Evolutionary conservation across 2,113 vertebrate species (phyloP), one percentile per base, ranked within the genome.

Genomic region (Corydoras sp.): DNA sequence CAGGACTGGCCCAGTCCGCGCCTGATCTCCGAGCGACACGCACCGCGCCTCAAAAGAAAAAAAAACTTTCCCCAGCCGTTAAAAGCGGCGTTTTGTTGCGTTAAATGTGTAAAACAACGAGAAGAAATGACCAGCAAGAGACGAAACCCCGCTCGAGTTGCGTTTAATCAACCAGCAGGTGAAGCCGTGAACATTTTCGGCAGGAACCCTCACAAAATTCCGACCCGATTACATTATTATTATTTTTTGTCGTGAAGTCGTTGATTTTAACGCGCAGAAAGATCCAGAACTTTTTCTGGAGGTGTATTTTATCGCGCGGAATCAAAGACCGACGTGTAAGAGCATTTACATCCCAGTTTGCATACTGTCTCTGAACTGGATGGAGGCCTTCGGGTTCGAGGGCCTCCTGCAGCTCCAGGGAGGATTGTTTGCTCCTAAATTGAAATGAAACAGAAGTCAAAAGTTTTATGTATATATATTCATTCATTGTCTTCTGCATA

Each of bases 11-110:
- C 75, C 43, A 5, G 0, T 14, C 0, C 29, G 6, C 78, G 82
- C 88, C 88, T 85, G 86, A 68, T 13, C 24, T 31, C 2, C 77
- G 29, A 1, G 32, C 11, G 4, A 15, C 2, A 31, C 18, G 8
- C 4, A 66, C n/a, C 4, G 11, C 4, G 5, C 3, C 3, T 13
- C 8, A 6, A 56, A 56, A n/a, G n/a, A n/a, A 3, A 24, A 2
- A 24, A 24, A 3, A 24, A 3, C 11, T 65, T 5, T 2, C 9
- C 60, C 29, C 14, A 24, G 8, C 31, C 13, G 12, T 0, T 50
- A 18, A 12, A 12, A 8, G 2, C 58, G 18, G 18, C 4, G n/a
- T 59, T 1, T 2, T 3, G 68, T 65, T 53, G 2, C 13, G 5
- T 24, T 2, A 58, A 49, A 9, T 43, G 10, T 15, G 58, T 10